Evolutionary conservation across 2,888 invertebrate species (phyloP).

Genomic region (Pilophorus perplexus): DNA sequence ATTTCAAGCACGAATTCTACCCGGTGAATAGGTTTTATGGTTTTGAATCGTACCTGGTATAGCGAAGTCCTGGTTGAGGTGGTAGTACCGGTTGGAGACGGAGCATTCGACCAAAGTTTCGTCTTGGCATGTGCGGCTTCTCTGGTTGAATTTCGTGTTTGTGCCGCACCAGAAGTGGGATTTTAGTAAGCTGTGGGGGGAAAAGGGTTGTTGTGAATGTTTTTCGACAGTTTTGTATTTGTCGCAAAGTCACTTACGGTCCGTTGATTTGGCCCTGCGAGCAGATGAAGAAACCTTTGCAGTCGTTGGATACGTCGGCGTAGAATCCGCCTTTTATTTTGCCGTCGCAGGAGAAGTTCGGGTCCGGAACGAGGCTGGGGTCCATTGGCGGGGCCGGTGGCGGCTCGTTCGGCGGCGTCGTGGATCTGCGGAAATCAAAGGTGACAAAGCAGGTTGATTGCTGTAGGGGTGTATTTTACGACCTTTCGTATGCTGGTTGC

Average conservation of each 20-base stretch:
- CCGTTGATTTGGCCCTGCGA: conserved; percentile 50
- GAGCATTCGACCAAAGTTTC: conserved; percentile 50
- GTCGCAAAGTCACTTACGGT: conserved; percentile 46
- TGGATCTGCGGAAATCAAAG: conserved; percentile 11
- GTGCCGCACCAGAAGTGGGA: conserved; percentile 52
- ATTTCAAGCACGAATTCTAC: not conserved
- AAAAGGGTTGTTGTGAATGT: not conserved
- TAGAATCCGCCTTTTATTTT: conserved; percentile 52
- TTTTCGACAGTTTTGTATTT: not conserved
- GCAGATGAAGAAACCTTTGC: conserved; percentile 52
- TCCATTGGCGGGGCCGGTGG: conserved; percentile 23
- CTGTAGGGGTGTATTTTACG: too few relatives aligned
- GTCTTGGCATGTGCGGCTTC: conserved; percentile 51
- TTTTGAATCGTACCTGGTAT: conserved; percentile 43
- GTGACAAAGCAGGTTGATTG: not conserved
- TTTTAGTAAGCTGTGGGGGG: conserved; percentile 49
- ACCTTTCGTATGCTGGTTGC: too few relatives aligned
- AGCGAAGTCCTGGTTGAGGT: conserved; percentile 50
- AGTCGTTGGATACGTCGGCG: conserved; percentile 52
- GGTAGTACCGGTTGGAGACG: conserved; percentile 50
- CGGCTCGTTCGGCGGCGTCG: not conserved
- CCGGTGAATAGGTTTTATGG: too few relatives aligned
- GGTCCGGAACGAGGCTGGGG: conserved; percentile 46
- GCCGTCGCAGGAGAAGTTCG: conserved; percentile 51
- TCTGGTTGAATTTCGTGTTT: conserved; percentile 51